Evolutionary conservation across 92 coral and sea anemone genomes (phyloP).

Genomic region (Plumapathes pennacea): DNA sequence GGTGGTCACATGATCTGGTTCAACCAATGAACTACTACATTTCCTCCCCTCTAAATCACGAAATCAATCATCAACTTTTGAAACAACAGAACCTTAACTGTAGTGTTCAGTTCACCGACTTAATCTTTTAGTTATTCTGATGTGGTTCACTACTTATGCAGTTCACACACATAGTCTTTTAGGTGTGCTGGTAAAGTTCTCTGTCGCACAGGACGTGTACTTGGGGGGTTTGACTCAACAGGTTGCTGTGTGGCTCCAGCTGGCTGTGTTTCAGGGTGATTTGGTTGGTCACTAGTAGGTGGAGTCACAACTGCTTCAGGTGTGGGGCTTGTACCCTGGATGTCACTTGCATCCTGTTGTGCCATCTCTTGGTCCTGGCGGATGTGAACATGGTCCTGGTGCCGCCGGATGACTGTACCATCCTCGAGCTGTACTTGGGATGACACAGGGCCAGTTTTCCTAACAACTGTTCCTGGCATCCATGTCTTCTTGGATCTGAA

Average conservation of each 20-base stretch:
- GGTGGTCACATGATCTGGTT: too few relatives aligned
- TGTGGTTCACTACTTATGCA: too few relatives aligned
- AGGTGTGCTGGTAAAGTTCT: conserved; percentile 4
- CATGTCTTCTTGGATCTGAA: conserved; percentile 40
- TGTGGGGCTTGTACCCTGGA: not conserved
- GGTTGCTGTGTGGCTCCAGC: conserved; percentile 1
- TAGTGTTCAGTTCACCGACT: too few relatives aligned
- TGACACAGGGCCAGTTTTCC: conserved; percentile 48
- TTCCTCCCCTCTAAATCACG: too few relatives aligned
- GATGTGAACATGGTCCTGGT: conserved; percentile 47
- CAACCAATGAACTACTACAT: too few relatives aligned
- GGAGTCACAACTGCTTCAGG: not conserved
- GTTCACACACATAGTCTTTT: conserved; percentile 12
- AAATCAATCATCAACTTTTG: too few relatives aligned
- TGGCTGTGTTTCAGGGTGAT: not conserved
- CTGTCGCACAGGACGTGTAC: conserved; percentile 9
- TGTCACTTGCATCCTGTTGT: not conserved
- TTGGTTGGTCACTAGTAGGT: conserved; percentile 4
- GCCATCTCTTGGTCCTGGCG: not conserved
- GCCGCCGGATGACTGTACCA: conserved; percentile 33
- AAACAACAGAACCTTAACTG: too few relatives aligned
- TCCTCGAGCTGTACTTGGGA: conserved; percentile 28
- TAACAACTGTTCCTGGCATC: conserved; percentile 41
- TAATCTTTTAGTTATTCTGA: too few relatives aligned
- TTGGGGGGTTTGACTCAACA: not conserved